Base-by-base conservation (phyloP, 2,888 invertebrate species). In the Cataglyphis albicans region DNA sequence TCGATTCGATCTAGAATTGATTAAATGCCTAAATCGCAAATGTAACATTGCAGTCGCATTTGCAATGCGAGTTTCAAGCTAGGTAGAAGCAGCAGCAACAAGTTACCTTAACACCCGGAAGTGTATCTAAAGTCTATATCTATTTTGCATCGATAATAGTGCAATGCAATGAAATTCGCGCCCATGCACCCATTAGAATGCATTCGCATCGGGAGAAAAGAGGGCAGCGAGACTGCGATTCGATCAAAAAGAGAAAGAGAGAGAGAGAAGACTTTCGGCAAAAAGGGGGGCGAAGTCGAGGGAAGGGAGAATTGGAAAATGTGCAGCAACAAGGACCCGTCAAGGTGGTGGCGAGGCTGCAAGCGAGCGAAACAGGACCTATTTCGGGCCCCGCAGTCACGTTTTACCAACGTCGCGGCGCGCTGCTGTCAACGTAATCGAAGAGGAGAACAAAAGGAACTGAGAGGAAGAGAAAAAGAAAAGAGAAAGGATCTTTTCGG, bases 301-400 rank as follows among this genome's bases (percentile, higher is more conserved):
- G 89, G 89, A 90, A 89, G 92, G 92, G 92, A 93, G 87, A 90
- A 88, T 91, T 88, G 92, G 92, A 92, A 93, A 93, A 92, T 93
- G 93, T 91, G 86, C 68, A 63, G 25, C 59, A 85, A 81, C 84
- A 89, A 90, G 86, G 89, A 90, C 90, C 87, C 87, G 84, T 35
- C 44, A 80, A 80, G 70, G 90, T 90, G 90, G 89, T 91, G 92
- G 91, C 91, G 92, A 92, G 91, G 91, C 91, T 91, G 84, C 84
- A 7, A 52, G 52, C 89, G 90, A 90, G 91, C 91, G 90, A 91
- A 93, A 91, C 93, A 92, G 92, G 93, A 93, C 91, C 92, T 92
- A 92, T 92, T 92, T 90, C 90, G 90, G 88, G 86, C 86, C 18
- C 87, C 91, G 92, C 90, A 85, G 84, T 89, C 87, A 89, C 86